These are phyloP conservation scores for Pyrrhosoma nymphula DNA, from an alignment of 2,888 invertebrate species.

Conservation along the genomic window DNA sequence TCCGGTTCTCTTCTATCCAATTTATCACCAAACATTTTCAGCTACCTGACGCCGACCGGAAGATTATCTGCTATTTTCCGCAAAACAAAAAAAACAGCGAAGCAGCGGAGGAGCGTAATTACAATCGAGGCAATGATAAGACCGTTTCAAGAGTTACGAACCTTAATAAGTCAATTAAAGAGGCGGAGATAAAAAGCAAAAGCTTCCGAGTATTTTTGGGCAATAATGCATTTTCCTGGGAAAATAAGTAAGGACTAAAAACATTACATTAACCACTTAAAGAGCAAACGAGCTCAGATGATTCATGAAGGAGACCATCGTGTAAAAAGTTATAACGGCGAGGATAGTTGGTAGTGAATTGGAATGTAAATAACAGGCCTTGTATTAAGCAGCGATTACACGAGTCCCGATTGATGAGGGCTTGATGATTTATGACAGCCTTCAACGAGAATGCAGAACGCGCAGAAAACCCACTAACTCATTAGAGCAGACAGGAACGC, in stretches of 20 bases:
- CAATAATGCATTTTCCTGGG: background rate
- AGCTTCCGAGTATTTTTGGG: background rate
- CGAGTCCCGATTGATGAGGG: background rate
- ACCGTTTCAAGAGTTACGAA: background rate
- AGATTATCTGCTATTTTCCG: conserved; percentile 2
- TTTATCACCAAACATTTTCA: conserved; percentile 30
- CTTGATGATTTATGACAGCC: background rate
- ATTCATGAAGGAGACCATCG: background rate
- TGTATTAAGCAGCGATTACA: background rate
- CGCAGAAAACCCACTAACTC: background rate
- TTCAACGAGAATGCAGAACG: background rate
- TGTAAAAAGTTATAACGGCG: background rate
- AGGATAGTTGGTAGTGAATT: background rate
- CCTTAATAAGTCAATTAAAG: conserved; percentile 13
- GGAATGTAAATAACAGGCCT: background rate
- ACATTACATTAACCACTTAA: background rate
- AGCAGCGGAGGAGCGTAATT: background rate
- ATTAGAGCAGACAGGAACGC: background rate
- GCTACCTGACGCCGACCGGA: conserved; percentile 14
- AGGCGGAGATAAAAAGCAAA: background rate
- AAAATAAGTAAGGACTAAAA: background rate
- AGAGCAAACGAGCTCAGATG: background rate
- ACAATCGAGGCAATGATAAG: conserved; percentile 13
- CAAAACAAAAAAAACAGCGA: background rate
- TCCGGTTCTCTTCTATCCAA: background rate